phyloP scores from a whole-genome alignment of 2,797 vertebrate species.

The Ambastaia sidthimunki region DNA sequence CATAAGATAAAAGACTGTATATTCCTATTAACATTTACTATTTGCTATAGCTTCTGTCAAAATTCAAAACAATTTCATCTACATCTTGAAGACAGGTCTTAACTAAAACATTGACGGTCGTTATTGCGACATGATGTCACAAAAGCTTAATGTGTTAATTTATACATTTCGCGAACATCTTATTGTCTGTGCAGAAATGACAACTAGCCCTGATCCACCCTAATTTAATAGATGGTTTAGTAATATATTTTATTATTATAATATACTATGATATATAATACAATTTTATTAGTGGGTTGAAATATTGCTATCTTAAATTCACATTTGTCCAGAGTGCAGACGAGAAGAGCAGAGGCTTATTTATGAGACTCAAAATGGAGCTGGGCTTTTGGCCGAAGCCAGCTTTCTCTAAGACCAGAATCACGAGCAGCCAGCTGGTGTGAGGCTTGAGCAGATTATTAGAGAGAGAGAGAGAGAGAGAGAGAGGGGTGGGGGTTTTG shows the following conservation, averaged over 20 bases:
- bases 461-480: conserved; percentile 70
- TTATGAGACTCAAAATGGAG: conserved; percentile 77
- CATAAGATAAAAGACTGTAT: background rate
- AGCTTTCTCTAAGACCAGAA: conserved; percentile 82
- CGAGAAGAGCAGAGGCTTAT: conserved; percentile 71
- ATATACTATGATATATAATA: conserved; percentile 9
- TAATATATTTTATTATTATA: background rate
- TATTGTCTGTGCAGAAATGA: too few species aligned
- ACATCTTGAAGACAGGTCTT: background rate
- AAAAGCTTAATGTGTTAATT: background rate
- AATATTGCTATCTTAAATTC: conserved; percentile 60
- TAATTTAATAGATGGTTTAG: too few species aligned
- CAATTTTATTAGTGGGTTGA: conserved; percentile 21
- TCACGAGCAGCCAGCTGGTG: conserved; percentile 83
- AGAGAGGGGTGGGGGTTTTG: conserved; percentile 50
- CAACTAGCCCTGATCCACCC: too few species aligned
- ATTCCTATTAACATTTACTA: background rate
- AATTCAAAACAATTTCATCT: background rate
- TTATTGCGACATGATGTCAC: background rate
- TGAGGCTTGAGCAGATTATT: conserved; percentile 83
- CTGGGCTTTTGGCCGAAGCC: conserved; percentile 77
- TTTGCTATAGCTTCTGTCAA: conserved; percentile 1
- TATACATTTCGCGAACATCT: too few species aligned
- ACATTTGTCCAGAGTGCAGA: conserved; percentile 65
- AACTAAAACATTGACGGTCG: background rate